A percentile compares a stretch with the other conserved stretches of the same genome.
Evolutionary conservation across 2,888 invertebrate genomes (phyloP).

Genomic region (Argyresthia albistria): DNA sequence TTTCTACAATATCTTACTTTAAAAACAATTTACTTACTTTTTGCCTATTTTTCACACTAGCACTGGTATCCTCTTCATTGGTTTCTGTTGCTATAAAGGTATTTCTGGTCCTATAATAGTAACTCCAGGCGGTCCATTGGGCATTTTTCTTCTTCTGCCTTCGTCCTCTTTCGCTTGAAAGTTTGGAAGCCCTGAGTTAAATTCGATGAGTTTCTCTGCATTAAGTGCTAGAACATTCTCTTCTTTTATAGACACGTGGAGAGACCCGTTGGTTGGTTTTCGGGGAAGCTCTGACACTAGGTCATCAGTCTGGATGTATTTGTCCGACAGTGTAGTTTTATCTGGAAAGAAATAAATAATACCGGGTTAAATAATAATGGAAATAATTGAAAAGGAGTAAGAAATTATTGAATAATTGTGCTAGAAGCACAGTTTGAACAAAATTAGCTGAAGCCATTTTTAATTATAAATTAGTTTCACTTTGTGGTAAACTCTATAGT

Average conservation of each 20-base stretch:
- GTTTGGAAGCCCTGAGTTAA: not conserved
- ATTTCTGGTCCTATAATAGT: not conserved
- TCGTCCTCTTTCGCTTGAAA: not conserved
- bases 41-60: not conserved
- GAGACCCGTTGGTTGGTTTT: not conserved
- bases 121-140: not conserved
- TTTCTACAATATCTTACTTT: not conserved
- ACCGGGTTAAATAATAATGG: too few species aligned
- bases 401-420: too few species aligned
- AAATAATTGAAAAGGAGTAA: too few species aligned
- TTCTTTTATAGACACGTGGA: not conserved
- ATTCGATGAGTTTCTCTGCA: not conserved
- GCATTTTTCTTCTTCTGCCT: not conserved
- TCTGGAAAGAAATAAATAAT: not conserved
- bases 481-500: too few species aligned
- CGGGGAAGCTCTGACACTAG: not conserved
- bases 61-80: not conserved
- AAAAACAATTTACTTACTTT: not conserved
- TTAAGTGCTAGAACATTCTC: not conserved
- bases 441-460: too few species aligned
- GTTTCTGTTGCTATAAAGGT: not conserved
- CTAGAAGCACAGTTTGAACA: too few species aligned
- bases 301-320: conserved; percentile 2
- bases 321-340: conserved; percentile 3
- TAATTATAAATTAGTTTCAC: too few species aligned